Evolutionary conservation across 2,113 vertebrate species (phyloP).

Genomic region (Casuarius casuarius): DNA sequence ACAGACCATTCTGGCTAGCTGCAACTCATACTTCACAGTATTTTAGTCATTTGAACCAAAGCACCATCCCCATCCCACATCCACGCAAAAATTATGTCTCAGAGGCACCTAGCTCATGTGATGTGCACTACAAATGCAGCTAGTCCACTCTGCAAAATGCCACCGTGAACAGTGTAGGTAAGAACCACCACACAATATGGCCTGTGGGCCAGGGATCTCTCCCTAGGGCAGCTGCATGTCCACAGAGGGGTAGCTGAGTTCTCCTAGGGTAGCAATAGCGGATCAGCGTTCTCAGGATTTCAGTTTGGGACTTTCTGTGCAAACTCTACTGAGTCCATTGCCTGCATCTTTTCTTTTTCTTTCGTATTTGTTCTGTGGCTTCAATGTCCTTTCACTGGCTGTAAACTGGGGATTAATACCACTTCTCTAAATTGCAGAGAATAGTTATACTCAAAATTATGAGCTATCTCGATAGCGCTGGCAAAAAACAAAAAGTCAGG

Average conservation of each 20-base stretch:
- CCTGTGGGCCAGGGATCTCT: too few relatives aligned
- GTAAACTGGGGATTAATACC: background rate
- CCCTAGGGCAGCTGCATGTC: background rate
- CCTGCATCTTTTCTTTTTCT: background rate
- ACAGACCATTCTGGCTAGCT: background rate
- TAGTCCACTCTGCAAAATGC: background rate
- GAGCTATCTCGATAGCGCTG: background rate
- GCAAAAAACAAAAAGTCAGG: background rate
- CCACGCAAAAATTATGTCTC: background rate
- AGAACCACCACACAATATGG: background rate
- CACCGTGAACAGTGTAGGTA: background rate
- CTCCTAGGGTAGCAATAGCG: background rate
- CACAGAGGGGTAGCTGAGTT: background rate
- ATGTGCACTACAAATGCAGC: background rate
- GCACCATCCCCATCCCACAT: background rate
- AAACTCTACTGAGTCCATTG: background rate
- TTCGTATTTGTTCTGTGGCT: background rate
- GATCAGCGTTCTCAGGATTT: background rate
- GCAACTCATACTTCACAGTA: background rate
- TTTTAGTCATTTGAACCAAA: background rate
- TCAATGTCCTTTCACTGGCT: background rate
- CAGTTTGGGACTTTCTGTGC: background rate
- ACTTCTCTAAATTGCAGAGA: background rate
- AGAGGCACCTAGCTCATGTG: background rate
- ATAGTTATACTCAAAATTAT: background rate